These are phyloP conservation scores for Sebastes iracundus DNA, from an alignment of 2,797 vertebrate species.

Conservation along the genomic window DNA sequence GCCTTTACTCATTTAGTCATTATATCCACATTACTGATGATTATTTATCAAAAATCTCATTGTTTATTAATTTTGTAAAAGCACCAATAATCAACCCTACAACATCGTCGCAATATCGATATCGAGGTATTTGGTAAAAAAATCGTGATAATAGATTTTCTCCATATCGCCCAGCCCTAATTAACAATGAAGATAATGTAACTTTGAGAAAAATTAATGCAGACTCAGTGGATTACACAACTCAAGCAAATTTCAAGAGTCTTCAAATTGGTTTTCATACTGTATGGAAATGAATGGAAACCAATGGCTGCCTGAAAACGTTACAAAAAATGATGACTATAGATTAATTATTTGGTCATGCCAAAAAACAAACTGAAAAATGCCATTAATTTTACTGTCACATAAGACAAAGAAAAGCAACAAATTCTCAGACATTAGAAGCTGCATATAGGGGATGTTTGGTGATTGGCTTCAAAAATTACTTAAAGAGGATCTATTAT, in stretches of 20 bases:
- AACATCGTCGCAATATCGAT: no score
- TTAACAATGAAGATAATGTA: neutral
- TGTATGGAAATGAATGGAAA: neutral
- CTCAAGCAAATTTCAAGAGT: neutral
- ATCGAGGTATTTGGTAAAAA: no score
- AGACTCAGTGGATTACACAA: neutral
- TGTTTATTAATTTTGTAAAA: no score
- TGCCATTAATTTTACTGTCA: neutral
- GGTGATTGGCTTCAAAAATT: neutral
- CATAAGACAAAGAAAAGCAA: neutral
- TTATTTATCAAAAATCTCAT: no score
- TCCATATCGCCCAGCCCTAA: no score
- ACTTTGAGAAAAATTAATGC: neutral
- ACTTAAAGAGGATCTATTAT: no score
- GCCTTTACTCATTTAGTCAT: no score
- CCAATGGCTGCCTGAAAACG: neutral
- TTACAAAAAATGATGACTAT: neutral
- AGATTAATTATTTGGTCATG: neutral
- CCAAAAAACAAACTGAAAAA: neutral
- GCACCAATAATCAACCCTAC: no score
- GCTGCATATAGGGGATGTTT: neutral
- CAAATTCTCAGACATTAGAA: neutral
- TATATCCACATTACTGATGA: no score
- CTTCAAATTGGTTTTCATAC: slow-evolving; percentile 5
- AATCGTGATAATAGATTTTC: no score